These are phyloP conservation scores for Eilema griseolum DNA, from an alignment of 2,888 invertebrate species.

Conservation along the genomic window DNA sequence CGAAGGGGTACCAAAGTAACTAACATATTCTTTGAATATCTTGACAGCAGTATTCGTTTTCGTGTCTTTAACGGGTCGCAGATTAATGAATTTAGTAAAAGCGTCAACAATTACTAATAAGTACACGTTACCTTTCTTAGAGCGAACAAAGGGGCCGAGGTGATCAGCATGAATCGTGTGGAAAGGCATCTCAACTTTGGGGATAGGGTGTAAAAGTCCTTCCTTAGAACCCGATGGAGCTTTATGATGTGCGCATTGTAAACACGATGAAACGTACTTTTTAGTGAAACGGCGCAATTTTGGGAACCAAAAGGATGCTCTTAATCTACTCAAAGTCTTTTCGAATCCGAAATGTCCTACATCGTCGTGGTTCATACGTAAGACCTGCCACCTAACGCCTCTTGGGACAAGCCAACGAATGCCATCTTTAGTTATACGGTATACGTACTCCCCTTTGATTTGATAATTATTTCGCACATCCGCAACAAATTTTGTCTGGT, in stretches of 20 bases:
- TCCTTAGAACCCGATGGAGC: slow-evolving; percentile 29
- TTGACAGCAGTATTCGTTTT: too few species aligned
- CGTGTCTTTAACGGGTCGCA: too few species aligned
- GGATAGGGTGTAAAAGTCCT: slow-evolving; percentile 17
- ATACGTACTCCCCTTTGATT: slow-evolving; percentile 33
- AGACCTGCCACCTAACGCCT: slow-evolving; percentile 42
- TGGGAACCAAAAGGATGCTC: slow-evolving; percentile 16
- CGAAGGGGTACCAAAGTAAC: slow-evolving; percentile 18
- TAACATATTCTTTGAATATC: slow-evolving; percentile 6
- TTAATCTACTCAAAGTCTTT: slow-evolving; percentile 29
- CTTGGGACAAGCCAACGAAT: slow-evolving; percentile 46
- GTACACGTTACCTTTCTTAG: too few species aligned
- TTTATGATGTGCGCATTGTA: slow-evolving; percentile 21
- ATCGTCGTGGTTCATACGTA: slow-evolving; percentile 44
- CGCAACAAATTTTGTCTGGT: neutral
- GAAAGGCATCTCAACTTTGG: neutral
- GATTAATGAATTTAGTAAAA: too few species aligned
- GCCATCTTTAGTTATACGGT: slow-evolving; percentile 12
- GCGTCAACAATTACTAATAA: too few species aligned
- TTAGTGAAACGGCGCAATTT: slow-evolving; percentile 22
- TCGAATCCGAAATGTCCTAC: slow-evolving; percentile 45
- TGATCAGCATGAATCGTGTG: slow-evolving; percentile 4
- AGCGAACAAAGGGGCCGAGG: too few species aligned
- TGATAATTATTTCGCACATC: slow-evolving; percentile 41
- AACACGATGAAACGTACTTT: slow-evolving; percentile 18